phyloP scores from a whole-genome alignment of 2,797 vertebrate species.

The Anguilla megastoma region DNA sequence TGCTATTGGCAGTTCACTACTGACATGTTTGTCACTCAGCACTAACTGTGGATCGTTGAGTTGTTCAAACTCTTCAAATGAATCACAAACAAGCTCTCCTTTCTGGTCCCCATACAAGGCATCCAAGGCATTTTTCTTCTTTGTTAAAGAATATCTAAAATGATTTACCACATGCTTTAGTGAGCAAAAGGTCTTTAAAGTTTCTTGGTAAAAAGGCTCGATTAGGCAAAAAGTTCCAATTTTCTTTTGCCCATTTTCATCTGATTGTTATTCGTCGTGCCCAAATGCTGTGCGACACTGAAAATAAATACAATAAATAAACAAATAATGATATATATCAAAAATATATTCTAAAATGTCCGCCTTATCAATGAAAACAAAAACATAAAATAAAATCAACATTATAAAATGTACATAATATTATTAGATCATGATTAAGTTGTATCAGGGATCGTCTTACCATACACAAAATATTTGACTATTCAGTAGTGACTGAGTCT shows the following conservation, averaged over 20 bases:
- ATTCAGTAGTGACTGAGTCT: not conserved
- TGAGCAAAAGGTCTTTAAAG: not conserved
- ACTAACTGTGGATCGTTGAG: not conserved
- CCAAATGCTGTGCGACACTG: not conserved
- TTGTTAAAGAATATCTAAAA: too few relatives aligned
- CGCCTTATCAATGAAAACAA: not conserved
- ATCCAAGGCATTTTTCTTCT: too few relatives aligned
- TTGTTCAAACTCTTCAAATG: not conserved
- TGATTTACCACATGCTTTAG: too few relatives aligned
- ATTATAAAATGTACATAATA: not conserved
- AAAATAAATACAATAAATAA: not conserved
- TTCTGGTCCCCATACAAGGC: too few relatives aligned
- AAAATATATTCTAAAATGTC: not conserved
- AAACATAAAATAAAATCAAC: not conserved
- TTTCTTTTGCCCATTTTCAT: not conserved
- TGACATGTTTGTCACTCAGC: not conserved
- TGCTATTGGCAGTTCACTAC: not conserved
- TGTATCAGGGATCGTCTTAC: not conserved
- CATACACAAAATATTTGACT: not conserved
- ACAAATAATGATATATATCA: not conserved
- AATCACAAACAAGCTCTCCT: too few relatives aligned
- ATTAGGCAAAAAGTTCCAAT: not conserved
- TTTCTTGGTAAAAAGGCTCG: not conserved
- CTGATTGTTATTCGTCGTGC: not conserved
- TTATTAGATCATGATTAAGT: not conserved